Conservation (phyloP, 2,888 invertebrate genomes). For the Geophilus truncorum region DNA sequence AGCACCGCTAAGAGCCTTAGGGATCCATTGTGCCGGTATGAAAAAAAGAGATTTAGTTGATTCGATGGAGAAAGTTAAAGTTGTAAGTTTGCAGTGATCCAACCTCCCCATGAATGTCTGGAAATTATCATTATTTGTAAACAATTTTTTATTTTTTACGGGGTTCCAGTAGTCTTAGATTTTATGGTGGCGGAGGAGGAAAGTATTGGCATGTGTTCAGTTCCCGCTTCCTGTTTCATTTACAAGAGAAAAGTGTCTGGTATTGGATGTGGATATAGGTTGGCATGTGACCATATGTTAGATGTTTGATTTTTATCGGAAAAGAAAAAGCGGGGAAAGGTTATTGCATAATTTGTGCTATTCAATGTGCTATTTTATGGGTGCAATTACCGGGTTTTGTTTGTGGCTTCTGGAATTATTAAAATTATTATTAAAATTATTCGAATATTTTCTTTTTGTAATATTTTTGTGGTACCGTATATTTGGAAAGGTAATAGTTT, state of each 20-base stretch:
- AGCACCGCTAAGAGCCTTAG: neutral
- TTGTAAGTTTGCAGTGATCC: neutral
- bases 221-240: neutral
- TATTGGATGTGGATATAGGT: neutral
- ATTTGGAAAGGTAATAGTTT: too few relatives aligned
- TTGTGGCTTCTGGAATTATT: too few relatives aligned
- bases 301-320: conserved; percentile 1
- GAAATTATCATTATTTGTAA: too few relatives aligned
- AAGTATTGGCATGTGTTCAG: neutral
- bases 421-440: too few relatives aligned
- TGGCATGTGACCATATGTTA: neutral
- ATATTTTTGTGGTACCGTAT: too few relatives aligned
- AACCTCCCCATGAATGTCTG: too few relatives aligned
- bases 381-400: too few relatives aligned
- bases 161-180: too few relatives aligned
- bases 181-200: too few relatives aligned
- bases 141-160: too few relatives aligned
- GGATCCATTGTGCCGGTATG: neutral
- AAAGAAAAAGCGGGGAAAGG: neutral
- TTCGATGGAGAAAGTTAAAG: neutral
- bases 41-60: neutral
- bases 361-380: neutral
- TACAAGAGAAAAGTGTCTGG: neutral
- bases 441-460: too few relatives aligned
- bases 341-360: neutral